Evolutionary conservation across 1,140 invertebrate genomes (phyloP).

Genomic region (Anastrepha ludens): DNA sequence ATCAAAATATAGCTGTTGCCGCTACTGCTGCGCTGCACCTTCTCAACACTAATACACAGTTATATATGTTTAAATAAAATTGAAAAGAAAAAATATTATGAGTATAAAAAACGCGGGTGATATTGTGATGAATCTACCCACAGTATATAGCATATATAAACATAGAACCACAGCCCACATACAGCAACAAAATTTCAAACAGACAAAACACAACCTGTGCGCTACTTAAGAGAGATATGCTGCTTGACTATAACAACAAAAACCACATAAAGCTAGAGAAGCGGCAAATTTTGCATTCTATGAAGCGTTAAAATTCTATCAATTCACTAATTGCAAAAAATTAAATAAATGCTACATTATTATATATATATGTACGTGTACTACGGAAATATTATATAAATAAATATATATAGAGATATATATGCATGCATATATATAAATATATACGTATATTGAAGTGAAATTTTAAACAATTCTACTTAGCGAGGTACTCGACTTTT

Average conservation of each 20-base stretch:
- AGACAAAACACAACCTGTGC: neutral
- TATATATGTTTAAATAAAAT: constrained; percentile 19
- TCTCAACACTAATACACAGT: neutral
- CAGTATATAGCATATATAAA: neutral
- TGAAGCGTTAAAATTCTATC: constrained; percentile 14
- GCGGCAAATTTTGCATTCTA: constrained; percentile 1
- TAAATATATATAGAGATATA: constrained; percentile 22
- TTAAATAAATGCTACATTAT: constrained; percentile 26
- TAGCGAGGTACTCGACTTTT: no score
- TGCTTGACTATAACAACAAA: neutral
- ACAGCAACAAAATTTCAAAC: neutral
- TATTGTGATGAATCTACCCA: constrained; percentile 13
- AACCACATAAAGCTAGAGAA: neutral
- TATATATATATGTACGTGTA: constrained; percentile 48
- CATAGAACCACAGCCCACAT: neutral
- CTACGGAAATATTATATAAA: neutral
- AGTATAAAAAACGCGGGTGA: neutral
- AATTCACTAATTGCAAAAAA: constrained; percentile 12
- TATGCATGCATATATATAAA: constrained; percentile 2
- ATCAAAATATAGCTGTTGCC: constrained; percentile 19
- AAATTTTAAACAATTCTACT: neutral
- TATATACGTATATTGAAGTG: neutral
- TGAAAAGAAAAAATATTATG: neutral
- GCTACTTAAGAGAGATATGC: neutral
- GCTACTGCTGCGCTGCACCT: constrained; percentile 14